These are phyloP conservation scores for Drosophila cognata DNA, from an alignment of 2,888 invertebrate species.

Conservation along the genomic window DNA sequence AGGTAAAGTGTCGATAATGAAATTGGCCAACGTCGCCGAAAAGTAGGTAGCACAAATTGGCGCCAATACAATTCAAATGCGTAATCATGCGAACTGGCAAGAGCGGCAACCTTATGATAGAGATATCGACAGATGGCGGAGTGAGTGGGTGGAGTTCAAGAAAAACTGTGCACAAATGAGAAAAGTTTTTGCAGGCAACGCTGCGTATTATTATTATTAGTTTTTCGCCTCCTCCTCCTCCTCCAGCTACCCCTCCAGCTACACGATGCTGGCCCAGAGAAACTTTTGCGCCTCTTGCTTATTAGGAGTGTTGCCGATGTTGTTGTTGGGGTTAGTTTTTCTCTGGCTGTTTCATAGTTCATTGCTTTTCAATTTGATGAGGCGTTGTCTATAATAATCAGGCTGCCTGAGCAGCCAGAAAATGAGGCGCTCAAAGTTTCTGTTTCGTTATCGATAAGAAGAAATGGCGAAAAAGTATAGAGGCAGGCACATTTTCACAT, in stretches of 20 bases:
- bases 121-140: slow-evolving; percentile 15
- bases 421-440: slow-evolving; percentile 64
- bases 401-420: slow-evolving; percentile 60
- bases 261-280: slow-evolving; percentile 17
- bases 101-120: slow-evolving; percentile 14
- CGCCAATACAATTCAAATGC: slow-evolving; percentile 72
- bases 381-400: slow-evolving; percentile 83
- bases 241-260: background rate
- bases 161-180: slow-evolving; percentile 69
- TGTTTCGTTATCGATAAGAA: slow-evolving; percentile 38
- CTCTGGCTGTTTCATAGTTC: slow-evolving; percentile 81
- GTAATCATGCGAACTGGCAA: slow-evolving; percentile 71
- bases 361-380: slow-evolving; percentile 85
- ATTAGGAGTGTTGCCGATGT: slow-evolving; percentile 38
- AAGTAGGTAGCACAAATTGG: slow-evolving; percentile 36
- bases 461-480: slow-evolving; percentile 5
- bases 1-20: slow-evolving; percentile 54
- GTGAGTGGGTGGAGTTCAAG: background rate
- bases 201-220: slow-evolving; percentile 77
- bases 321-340: slow-evolving; percentile 39
- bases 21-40: slow-evolving; percentile 42
- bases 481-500: slow-evolving; percentile 32
- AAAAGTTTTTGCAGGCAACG: slow-evolving; percentile 73
- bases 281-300: slow-evolving; percentile 60
- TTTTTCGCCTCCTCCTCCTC: slow-evolving; percentile 53